Evolutionary conservation across 2,888 invertebrate genomes (phyloP), one percentile per base, ranked within the genome.

Genomic region (Amblyjoppa fuscipennis): DNA sequence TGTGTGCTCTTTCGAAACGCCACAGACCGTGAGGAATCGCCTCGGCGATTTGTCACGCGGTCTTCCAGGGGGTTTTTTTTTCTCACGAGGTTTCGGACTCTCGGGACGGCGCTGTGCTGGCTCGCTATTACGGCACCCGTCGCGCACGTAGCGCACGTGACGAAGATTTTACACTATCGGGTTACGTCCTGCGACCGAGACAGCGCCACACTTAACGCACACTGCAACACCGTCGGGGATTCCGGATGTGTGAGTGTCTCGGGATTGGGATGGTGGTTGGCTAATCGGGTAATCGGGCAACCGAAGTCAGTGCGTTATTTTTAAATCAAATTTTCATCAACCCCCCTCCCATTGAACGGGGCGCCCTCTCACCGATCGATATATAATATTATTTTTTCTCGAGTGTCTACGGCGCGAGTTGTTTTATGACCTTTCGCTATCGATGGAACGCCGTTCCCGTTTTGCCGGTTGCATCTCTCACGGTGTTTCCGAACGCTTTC

Each of bases 1-100:
- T 49, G 11, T 77, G 49, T 38, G 49, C 31, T 61, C 78, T 56
- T 73, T 64, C 64, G 56, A 64, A 66, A 77, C 66, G 66, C 61
- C 68, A 71, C 82, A 81, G 53, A 80, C 71, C 86, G 87, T 89
- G 88, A 80, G 87, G 83, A 89, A 88, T 87, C 85, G 88, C 87
- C 87, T 75, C 79, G 66, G 83, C 88, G 88, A 91, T 91, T 90
- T 89, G 89, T 91, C 89, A 90, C 88, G 85, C 85, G 84, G 73
- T 78, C 81, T 61, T 31, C 61, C 83, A 73, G 76, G 81, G 71
- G 68, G 81, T 88, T 83, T 85, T 82, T 88, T 83, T 85, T 84
- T 83, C 66, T 83, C 59, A 76, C 79, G 78, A 41, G 73, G 78
- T 64, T 75, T 76, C 76, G 75, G 80, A 68, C 82, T 71, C 34